Base-by-base conservation (phyloP, 2,113 vertebrate species). In the Otocyon megalotis region DNA sequence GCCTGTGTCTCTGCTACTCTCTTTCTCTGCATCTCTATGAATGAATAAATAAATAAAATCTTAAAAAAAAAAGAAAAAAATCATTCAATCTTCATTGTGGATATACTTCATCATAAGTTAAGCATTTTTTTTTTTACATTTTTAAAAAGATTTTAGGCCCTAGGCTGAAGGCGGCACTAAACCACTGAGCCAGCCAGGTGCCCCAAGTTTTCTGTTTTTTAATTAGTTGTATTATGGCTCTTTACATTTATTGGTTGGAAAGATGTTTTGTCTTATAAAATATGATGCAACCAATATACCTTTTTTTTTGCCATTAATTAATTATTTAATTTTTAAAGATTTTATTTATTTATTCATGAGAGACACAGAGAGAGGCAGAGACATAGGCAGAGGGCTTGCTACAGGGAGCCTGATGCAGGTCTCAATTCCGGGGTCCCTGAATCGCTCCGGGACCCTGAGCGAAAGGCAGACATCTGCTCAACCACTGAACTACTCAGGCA, bases 191-290 rank as follows among this genome's bases (percentile, higher is more conserved):
- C 72, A 77, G 43, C 26, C 26, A 50, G 74, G 74, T 24, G 8
- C 14, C 43, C 72, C 72, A 77, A 69, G 5, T 82, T 69, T 90
- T 88, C 7, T 81, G 15, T 81, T 69, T 83, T 96, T 82, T 90
- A 88, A 63, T 71, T 80, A 1, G 11, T 85, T 96, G 63, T 26
- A 76, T 81, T 89, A 69, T 92, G 28, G 20, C 28, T 76, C 3
- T 94, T 85, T 88, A 65, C 19, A 50, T 88, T 67, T 92, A 88
- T 76, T 81, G 56, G 48, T 62, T 96, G n/a, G 22, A 93, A n/a
- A 94, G 43, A 48, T n/a, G 2, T 91, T 92, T 90, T 6, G 76
- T 83, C 48, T 91, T 93, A 63, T 50, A 95, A 94, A 97, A 62
- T 14, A 53, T 63, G 50, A 86, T 9, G 77, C 62, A 89, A 86